Conservation (phyloP, 92 coral and sea anemone species). For the Micromussa lordhowensis region DNA sequence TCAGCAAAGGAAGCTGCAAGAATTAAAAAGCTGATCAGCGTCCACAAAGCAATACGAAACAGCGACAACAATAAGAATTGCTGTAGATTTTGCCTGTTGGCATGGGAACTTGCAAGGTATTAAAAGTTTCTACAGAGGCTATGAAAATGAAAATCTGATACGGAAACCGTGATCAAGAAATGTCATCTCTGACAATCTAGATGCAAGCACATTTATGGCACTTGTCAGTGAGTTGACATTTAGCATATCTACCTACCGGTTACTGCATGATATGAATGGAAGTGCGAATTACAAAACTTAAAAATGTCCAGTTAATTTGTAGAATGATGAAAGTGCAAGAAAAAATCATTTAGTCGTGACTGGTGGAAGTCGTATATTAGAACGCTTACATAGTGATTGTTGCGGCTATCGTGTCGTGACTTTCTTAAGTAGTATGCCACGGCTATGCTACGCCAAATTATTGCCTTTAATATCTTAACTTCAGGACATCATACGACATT, state of each 20-base stretch:
- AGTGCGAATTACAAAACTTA: background rate
- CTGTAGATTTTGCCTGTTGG: background rate
- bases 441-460: conserved; percentile 6
- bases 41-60: background rate
- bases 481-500: background rate
- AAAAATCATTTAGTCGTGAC: background rate
- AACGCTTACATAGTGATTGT: background rate
- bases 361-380: background rate
- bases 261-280: background rate
- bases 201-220: background rate
- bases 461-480: conserved; percentile 14
- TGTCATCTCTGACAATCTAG: background rate
- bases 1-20: background rate
- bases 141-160: background rate
- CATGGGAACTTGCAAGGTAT: background rate
- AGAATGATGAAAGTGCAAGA: background rate
- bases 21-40: background rate
- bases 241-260: background rate
- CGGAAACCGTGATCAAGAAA: background rate
- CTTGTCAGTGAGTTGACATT: background rate
- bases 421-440: background rate
- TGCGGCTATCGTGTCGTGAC: conserved; percentile 23
- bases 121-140: background rate
- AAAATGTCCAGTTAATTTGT: background rate
- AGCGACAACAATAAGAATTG: background rate